phyloP scores from a whole-genome alignment of 2,888 invertebrate genomes.

The Calameuta filiformis region DNA sequence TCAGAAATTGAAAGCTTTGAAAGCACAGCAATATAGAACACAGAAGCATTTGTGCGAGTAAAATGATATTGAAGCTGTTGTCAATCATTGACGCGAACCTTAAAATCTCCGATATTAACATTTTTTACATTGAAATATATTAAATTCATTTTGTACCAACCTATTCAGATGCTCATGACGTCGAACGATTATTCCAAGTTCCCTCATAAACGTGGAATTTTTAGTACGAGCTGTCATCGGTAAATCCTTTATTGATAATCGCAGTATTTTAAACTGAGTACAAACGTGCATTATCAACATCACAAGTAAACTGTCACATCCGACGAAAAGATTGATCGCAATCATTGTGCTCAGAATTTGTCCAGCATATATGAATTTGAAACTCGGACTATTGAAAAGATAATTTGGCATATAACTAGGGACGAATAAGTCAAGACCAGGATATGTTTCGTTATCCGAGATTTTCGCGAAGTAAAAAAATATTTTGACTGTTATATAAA shows the following conservation, averaged over 20 bases:
- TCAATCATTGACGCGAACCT: not conserved
- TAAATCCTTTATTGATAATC: constrained; percentile 19
- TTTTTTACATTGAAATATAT: not conserved
- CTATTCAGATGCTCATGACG: not conserved
- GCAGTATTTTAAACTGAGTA: constrained; percentile 25
- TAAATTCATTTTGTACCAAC: not conserved
- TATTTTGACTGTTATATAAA: no score
- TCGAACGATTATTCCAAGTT: not conserved
- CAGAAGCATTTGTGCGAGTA: not conserved
- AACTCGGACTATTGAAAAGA: constrained; percentile 9
- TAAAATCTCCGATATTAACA: not conserved
- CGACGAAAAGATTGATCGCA: constrained; percentile 13
- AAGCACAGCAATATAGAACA: not conserved
- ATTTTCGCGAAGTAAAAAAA: not conserved
- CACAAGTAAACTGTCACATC: constrained; percentile 24
- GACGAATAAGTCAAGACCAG: constrained; percentile 1
- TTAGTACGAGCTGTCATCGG: not conserved
- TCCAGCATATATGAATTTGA: constrained; percentile 16
- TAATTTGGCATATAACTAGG: constrained; percentile 15
- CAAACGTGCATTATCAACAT: constrained; percentile 28
- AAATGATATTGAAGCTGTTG: not conserved
- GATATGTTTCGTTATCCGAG: not conserved
- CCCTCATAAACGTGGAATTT: no score
- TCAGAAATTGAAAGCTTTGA: not conserved
- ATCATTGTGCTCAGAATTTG: constrained; percentile 19